phyloP scores from a whole-genome alignment of 2,888 invertebrate species.

The Tolmerus cingulatus region DNA sequence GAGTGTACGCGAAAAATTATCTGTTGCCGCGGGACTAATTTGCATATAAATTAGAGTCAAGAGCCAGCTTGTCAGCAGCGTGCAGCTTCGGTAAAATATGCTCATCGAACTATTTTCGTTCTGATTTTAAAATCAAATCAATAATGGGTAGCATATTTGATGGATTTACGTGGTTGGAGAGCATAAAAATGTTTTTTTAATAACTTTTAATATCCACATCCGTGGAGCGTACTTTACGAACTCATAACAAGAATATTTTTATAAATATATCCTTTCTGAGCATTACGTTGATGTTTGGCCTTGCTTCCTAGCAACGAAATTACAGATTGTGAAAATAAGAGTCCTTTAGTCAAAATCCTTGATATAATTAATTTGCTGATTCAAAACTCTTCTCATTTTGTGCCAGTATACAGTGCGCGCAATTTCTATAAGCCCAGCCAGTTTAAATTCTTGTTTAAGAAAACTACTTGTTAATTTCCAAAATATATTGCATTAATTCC shows the following conservation, averaged over 20 bases:
- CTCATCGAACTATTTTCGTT: background rate
- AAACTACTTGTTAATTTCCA: no score
- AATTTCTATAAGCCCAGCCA: no score
- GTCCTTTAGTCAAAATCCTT: no score
- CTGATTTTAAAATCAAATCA: background rate
- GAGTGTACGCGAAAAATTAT: slow-evolving; percentile 9
- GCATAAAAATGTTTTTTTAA: background rate
- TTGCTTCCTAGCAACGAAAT: background rate
- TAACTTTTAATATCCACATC: background rate
- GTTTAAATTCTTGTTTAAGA: no score
- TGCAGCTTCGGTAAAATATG: background rate
- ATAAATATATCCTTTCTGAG: background rate
- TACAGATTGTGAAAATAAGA: no score
- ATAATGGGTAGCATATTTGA: background rate
- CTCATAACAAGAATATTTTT: background rate
- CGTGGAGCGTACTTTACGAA: background rate
- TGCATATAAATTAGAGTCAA: slow-evolving; percentile 28
- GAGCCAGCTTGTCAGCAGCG: background rate
- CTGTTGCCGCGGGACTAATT: background rate
- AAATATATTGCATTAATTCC: no score
- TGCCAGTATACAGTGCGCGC: no score
- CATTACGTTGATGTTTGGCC: background rate
- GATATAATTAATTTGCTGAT: no score
- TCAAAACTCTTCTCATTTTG: no score
- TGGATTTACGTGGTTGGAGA: background rate